Evolutionary conservation across 2,797 vertebrate species (phyloP).

Genomic region (Onychomys arenicola): DNA sequence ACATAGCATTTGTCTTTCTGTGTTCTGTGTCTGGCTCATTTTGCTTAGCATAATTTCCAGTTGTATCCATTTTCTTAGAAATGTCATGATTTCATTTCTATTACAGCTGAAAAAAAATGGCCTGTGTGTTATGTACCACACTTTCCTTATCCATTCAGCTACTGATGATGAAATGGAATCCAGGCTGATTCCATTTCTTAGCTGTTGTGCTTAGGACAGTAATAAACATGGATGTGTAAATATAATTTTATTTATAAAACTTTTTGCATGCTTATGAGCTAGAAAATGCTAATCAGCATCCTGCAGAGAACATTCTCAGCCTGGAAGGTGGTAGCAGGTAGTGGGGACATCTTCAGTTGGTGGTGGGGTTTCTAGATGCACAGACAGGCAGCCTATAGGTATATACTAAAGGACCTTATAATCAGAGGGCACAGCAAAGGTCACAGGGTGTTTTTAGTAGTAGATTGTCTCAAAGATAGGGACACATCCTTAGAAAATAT

Average conservation of each 20-base stretch:
- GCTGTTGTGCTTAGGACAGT: background rate
- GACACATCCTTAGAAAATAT: background rate
- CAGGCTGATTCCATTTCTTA: background rate
- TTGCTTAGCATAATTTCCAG: background rate
- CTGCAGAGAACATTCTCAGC: background rate
- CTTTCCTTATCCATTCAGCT: background rate
- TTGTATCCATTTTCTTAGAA: background rate
- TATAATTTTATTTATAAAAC: constrained; percentile 1
- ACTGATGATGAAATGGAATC: background rate
- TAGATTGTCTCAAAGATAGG: background rate
- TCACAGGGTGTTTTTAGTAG: background rate
- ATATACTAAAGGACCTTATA: background rate
- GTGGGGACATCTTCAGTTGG: background rate
- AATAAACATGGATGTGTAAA: background rate
- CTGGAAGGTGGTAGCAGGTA: background rate
- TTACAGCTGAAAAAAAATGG: background rate
- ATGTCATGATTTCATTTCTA: background rate
- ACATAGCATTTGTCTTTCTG: background rate
- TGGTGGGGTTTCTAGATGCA: background rate
- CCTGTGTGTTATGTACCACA: background rate
- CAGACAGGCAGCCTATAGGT: background rate
- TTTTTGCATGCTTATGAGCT: background rate
- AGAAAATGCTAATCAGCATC: constrained; percentile 22
- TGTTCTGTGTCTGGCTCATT: background rate
- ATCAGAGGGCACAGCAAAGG: background rate